Conservation (phyloP, 2,113 vertebrate genomes). For the Oryzias curvinotus region DNA sequence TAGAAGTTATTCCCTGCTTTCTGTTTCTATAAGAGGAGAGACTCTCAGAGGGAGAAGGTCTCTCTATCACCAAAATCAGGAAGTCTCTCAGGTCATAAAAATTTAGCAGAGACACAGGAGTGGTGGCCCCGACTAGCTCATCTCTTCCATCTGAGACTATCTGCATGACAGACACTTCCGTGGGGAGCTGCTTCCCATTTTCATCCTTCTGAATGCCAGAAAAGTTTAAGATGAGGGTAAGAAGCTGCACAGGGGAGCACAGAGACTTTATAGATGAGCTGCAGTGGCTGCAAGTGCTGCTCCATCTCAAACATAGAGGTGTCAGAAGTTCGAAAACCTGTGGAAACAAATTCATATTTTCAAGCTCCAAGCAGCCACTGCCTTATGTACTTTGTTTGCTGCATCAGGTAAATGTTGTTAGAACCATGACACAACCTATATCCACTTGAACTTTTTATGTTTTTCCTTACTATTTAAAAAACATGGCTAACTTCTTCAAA, state of each 20-base stretch:
- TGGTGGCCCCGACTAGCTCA: too few relatives aligned
- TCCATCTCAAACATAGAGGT: not conserved
- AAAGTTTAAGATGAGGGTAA: not conserved
- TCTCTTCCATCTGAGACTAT: not conserved
- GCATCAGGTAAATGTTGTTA: not conserved
- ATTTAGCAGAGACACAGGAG: not conserved
- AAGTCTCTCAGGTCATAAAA: not conserved
- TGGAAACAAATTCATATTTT: not conserved
- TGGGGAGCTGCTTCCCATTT: not conserved
- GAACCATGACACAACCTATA: not conserved
- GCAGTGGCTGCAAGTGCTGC: not conserved
- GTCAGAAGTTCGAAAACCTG: not conserved
- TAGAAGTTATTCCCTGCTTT: not conserved
- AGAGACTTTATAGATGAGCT: not conserved
- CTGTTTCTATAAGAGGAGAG: not conserved
- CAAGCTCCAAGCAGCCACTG: not conserved
- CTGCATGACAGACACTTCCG: not conserved
- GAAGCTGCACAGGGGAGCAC: not conserved
- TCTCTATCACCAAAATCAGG: constrained; percentile 7
- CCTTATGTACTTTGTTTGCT: not conserved
- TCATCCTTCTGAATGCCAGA: not conserved
- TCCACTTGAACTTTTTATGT: not conserved
- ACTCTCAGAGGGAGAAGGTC: not conserved
- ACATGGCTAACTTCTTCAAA: too few relatives aligned
- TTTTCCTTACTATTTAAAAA: too few relatives aligned